Conservation (phyloP, 2,888 invertebrate species). For the Temnothorax unifasciatus region DNA sequence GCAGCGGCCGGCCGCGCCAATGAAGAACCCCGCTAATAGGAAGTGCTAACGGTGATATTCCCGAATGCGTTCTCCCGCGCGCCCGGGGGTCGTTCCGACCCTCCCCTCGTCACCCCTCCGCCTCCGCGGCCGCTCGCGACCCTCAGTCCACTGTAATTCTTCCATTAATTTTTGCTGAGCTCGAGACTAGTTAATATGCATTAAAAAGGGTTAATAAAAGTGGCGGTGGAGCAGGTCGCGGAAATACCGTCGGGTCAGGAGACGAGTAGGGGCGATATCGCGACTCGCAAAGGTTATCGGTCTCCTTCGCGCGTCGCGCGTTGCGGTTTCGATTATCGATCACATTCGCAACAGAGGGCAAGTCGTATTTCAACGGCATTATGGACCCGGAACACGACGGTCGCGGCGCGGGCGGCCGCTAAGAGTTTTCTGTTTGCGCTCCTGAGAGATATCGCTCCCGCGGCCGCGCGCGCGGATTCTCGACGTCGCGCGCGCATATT, state of each 20-base stretch:
- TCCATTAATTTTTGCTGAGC: constrained; percentile 85
- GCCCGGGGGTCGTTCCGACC: constrained; percentile 67
- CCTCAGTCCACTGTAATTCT: constrained; percentile 79
- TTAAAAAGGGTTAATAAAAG: constrained; percentile 84
- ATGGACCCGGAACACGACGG: constrained; percentile 32
- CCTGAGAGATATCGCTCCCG: constrained; percentile 50
- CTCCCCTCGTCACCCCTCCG: constrained; percentile 41
- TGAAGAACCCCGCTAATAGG: constrained; percentile 84
- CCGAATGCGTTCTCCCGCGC: constrained; percentile 77
- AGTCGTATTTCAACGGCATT: constrained; percentile 16
- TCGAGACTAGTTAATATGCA: constrained; percentile 84
- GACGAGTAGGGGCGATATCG: constrained; percentile 26
- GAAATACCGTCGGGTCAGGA: constrained; percentile 57
- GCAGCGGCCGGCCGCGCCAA: constrained; percentile 76
- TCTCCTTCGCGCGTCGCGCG: constrained; percentile 20
- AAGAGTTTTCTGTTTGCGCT: constrained; percentile 47
- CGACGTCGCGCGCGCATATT: constrained; percentile 57
- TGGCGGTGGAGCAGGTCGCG: constrained; percentile 77
- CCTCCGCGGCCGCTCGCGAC: constrained; percentile 53
- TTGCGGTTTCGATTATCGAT: constrained; percentile 36
- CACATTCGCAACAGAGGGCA: neutral
- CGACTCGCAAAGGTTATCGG: constrained; percentile 23
- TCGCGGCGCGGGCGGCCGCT: neutral
- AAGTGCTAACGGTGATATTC: constrained; percentile 84
- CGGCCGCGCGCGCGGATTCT: constrained; percentile 51